phyloP scores from a whole-genome alignment of 2,797 vertebrate genomes.

The Gymnothorax javanicus region DNA sequence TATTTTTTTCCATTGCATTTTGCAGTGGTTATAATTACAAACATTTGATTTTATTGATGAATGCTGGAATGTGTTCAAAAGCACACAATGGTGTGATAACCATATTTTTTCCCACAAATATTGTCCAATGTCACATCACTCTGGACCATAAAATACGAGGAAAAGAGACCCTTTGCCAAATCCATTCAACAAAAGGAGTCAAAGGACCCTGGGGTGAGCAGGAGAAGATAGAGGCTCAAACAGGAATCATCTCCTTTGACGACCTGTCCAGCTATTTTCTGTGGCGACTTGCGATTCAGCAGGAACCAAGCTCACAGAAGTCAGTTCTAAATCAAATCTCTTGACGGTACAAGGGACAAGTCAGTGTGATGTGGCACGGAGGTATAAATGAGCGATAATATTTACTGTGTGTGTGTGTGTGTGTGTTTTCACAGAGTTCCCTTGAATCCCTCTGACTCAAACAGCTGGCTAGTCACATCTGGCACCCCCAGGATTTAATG shows the following conservation, averaged over 20 bases:
- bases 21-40: too few relatives aligned
- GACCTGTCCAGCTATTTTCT: constrained; percentile 71
- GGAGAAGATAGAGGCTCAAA: constrained; percentile 68
- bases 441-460: constrained; percentile 53
- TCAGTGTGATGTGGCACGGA: constrained; percentile 64
- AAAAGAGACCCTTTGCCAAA: neutral
- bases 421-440: constrained; percentile 68
- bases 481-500: neutral
- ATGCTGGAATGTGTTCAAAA: too few relatives aligned
- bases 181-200: constrained; percentile 36
- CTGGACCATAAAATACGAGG: neutral
- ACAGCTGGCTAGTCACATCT: neutral
- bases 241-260: constrained; percentile 67
- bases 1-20: too few relatives aligned
- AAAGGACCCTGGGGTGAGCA: constrained; percentile 59
- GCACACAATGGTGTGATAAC: too few relatives aligned
- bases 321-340: constrained; percentile 70
- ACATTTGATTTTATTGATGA: too few relatives aligned
- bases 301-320: constrained; percentile 64
- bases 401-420: constrained; percentile 43
- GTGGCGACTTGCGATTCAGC: constrained; percentile 32
- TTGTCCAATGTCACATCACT: neutral
- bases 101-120: neutral
- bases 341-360: constrained; percentile 62
- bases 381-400: constrained; percentile 63